Conservation (phyloP, 30 jellyfish, hydroid and myxozoan genomes). For the Aurelia sp. region DNA sequence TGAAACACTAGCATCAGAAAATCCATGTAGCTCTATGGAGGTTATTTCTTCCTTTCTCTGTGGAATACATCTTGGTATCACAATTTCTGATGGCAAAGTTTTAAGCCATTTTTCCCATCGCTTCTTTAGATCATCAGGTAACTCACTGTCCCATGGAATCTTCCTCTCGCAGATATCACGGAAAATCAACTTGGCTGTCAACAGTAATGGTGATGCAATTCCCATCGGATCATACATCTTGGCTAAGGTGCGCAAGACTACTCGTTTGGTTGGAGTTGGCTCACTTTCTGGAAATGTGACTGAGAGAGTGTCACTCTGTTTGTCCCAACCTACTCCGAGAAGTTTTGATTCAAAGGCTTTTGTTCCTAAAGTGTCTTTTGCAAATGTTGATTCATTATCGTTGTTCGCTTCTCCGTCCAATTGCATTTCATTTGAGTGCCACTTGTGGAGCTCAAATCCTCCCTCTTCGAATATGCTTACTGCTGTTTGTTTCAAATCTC, state of each 20-base stretch:
- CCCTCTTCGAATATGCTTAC: slow-evolving; percentile 46
- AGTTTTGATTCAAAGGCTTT: slow-evolving; percentile 49
- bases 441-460: slow-evolving; percentile 59
- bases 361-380: slow-evolving; percentile 65
- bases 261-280: slow-evolving; percentile 34
- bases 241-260: slow-evolving; percentile 55
- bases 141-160: no score
- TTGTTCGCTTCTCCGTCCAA: slow-evolving; percentile 33
- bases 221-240: slow-evolving; percentile 72
- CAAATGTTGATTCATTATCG: slow-evolving; percentile 45
- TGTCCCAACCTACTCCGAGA: slow-evolving; percentile 80
- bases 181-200: no score
- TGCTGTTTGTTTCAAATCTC: slow-evolving; percentile 37
- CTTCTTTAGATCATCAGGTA: no score
- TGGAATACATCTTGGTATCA: no score
- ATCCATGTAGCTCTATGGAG: slow-evolving; percentile 63
- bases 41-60: slow-evolving; percentile 13
- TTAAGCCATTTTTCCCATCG: no score
- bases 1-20: slow-evolving; percentile 80
- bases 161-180: no score
- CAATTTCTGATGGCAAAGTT: no score
- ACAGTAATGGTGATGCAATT: slow-evolving; percentile 65
- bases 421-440: slow-evolving; percentile 57
- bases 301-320: slow-evolving; percentile 44
- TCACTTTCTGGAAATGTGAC: slow-evolving; percentile 46